These are phyloP conservation scores for Cryptophagus acutangulus DNA, from an alignment of 2,888 invertebrate genomes.

Conservation along the genomic window DNA sequence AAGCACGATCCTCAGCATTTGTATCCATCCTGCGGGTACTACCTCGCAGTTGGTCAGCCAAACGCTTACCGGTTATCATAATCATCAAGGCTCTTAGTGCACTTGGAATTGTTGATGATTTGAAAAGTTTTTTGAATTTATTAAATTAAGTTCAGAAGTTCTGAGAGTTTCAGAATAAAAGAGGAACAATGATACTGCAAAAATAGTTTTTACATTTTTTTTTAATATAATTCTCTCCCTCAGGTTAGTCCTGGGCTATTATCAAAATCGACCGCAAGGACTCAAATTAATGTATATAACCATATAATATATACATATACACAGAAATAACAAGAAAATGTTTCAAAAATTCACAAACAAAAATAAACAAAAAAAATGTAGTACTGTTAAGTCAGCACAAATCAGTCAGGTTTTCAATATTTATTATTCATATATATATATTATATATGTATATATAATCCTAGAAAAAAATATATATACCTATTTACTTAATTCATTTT, in stretches of 20 bases:
- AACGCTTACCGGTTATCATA: too few relatives aligned
- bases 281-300: slow-evolving; percentile 34
- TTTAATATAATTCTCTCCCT: slow-evolving; percentile 48
- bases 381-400: slow-evolving; percentile 28
- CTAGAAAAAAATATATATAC: slow-evolving; percentile 22
- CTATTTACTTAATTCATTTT: not conserved
- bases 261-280: slow-evolving; percentile 48
- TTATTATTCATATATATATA: slow-evolving; percentile 13
- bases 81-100: too few relatives aligned
- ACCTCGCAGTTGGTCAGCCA: too few relatives aligned
- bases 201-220: slow-evolving; percentile 20
- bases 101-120: too few relatives aligned
- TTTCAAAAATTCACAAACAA: slow-evolving; percentile 1
- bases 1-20: too few relatives aligned
- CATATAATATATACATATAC: slow-evolving; percentile 33
- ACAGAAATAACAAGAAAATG: slow-evolving; percentile 36
- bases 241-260: slow-evolving; percentile 49
- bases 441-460: slow-evolving; percentile 22
- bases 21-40: too few relatives aligned
- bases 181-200: too few relatives aligned
- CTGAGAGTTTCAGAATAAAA: too few relatives aligned
- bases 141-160: too few relatives aligned
- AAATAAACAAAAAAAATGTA: slow-evolving; percentile 26
- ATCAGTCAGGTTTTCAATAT: slow-evolving; percentile 34
- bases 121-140: too few relatives aligned